Evolutionary conservation across 2,797 vertebrate genomes (phyloP).

Genomic region (Alauda arvensis): DNA sequence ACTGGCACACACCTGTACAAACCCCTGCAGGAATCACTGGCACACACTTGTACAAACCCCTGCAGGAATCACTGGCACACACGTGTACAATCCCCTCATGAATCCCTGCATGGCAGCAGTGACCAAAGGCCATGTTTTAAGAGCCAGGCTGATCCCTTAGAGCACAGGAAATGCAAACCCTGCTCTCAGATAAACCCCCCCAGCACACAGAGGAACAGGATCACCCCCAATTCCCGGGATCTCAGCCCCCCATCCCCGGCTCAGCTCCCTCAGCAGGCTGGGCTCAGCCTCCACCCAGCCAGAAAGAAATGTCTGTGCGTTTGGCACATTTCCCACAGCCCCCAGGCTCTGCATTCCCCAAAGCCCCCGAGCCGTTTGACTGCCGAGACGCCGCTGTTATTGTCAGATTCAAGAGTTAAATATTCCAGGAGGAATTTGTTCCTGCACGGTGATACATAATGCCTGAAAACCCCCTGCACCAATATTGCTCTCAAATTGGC

Average conservation of each 20-base stretch:
- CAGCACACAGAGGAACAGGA: not conserved
- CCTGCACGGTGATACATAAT: slow-evolving; percentile 90
- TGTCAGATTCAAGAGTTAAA: slow-evolving; percentile 93
- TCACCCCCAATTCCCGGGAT: not conserved
- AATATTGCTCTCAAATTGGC: slow-evolving; percentile 99
- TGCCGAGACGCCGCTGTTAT: slow-evolving; percentile 77
- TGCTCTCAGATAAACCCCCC: slow-evolving; percentile 1
- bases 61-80: not conserved
- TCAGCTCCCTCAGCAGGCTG: not conserved
- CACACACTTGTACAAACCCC: not conserved
- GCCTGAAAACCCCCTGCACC: slow-evolving; percentile 90
- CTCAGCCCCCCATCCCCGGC: not conserved
- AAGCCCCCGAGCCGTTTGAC: slow-evolving; percentile 79
- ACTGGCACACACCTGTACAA: not conserved
- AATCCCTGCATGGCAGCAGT: not conserved
- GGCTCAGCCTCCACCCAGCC: not conserved
- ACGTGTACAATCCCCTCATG: not conserved
- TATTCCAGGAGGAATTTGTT: slow-evolving; percentile 98
- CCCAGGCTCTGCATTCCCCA: not conserved
- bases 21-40: not conserved
- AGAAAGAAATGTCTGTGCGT: slow-evolving; percentile 16
- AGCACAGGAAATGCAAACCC: not conserved
- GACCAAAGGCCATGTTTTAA: slow-evolving; percentile 16
- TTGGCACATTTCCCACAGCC: not conserved
- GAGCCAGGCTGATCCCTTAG: slow-evolving; percentile 26